Evolutionary conservation across 2,797 vertebrate genomes (phyloP).

Genomic region (Eupleurogrammus muticus): DNA sequence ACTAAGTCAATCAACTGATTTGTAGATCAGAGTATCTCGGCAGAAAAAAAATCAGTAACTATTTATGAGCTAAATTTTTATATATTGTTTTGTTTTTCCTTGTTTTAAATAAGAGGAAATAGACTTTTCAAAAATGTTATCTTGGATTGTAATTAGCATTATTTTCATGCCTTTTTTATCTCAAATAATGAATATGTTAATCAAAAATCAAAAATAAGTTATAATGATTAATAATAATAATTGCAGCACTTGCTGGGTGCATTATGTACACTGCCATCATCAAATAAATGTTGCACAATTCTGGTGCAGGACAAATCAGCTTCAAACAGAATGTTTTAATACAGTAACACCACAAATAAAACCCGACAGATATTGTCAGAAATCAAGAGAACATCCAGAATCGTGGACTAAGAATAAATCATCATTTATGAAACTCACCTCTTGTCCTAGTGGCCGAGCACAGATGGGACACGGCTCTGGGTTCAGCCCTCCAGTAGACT

Average conservation of each 20-base stretch:
- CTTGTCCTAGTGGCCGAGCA: slow-evolving; percentile 92
- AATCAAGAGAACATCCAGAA: too few relatives aligned
- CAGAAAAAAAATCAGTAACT: too few relatives aligned
- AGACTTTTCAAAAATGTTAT: too few relatives aligned
- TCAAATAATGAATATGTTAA: background rate
- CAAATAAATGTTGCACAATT: background rate
- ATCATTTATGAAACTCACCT: slow-evolving; percentile 83
- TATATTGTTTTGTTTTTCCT: too few relatives aligned
- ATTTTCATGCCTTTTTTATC: background rate
- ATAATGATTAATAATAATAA: background rate
- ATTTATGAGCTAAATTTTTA: too few relatives aligned
- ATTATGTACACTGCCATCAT: background rate
- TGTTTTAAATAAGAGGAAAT: too few relatives aligned
- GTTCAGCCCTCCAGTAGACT: slow-evolving; percentile 93
- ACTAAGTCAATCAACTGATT: too few relatives aligned
- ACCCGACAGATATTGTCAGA: too few relatives aligned
- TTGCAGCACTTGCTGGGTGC: background rate
- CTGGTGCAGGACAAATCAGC: background rate
- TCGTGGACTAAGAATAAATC: too few relatives aligned
- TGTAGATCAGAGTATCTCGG: too few relatives aligned
- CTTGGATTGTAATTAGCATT: background rate
- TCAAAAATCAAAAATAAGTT: background rate
- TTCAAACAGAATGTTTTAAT: background rate
- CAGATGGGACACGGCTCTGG: slow-evolving; percentile 99
- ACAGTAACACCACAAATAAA: background rate